A percentile compares a stretch with the other conserved stretches of the same genome.
Evolutionary conservation across 2,888 invertebrate genomes (phyloP).

Genomic region (Philonicus albiceps): DNA sequence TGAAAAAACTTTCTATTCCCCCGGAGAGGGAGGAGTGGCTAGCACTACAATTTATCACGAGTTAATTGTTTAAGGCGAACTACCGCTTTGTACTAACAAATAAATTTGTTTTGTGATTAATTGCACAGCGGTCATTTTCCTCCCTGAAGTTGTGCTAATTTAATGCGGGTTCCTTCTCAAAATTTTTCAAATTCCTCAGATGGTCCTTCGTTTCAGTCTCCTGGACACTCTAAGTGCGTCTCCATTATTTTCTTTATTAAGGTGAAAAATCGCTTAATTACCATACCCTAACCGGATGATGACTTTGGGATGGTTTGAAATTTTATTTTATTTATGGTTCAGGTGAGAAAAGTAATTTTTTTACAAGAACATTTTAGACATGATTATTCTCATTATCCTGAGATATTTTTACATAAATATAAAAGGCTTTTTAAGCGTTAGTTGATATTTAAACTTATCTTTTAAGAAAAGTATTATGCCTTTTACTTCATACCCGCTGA

Average conservation of each 20-base stretch:
- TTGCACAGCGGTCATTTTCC: neutral
- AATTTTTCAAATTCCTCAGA: neutral
- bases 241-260: neutral
- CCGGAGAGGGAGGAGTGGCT: neutral
- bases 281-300: neutral
- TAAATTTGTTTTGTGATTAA: constrained; percentile 12
- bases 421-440: neutral
- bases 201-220: neutral
- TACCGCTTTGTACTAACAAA: neutral
- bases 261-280: neutral
- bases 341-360: neutral
- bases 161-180: neutral
- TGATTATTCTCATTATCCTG: neutral
- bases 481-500: too few species aligned
- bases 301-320: neutral
- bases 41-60: constrained; percentile 2
- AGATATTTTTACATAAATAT: neutral
- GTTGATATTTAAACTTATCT: neutral
- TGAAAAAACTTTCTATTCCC: neutral
- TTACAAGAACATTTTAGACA: neutral
- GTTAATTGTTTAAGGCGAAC: neutral
- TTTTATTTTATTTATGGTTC: neutral
- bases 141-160: neutral
- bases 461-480: too few species aligned
- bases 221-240: neutral